A percentile compares a stretch with the other conserved stretches of the same genome.
phyloP scores from a whole-genome alignment of 2,797 vertebrate genomes.

The Neosilurus mollespiculum region DNA sequence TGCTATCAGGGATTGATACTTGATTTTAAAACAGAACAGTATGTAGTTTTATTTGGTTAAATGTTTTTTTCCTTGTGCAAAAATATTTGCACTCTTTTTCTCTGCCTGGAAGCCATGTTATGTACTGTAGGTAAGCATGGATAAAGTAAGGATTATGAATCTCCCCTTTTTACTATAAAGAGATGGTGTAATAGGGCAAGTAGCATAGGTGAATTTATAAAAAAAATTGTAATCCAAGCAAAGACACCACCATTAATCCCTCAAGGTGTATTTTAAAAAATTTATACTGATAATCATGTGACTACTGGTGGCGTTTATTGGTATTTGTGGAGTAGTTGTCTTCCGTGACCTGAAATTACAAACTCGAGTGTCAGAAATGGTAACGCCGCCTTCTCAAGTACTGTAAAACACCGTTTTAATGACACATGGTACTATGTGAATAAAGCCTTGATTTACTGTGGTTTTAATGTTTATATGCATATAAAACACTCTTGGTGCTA shows the following conservation, averaged over 20 bases:
- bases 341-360: conserved; percentile 1
- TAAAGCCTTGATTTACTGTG: conserved; percentile 36
- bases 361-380: conserved; percentile 2
- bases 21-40: conserved; percentile 44
- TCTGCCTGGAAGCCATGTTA: neutral
- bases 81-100: conserved; percentile 12
- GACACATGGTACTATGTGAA: conserved; percentile 23
- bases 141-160: neutral
- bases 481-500: conserved; percentile 47
- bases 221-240: conserved; percentile 20
- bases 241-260: conserved; percentile 9
- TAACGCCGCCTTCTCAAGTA: conserved; percentile 33
- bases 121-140: conserved; percentile 14
- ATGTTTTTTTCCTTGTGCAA: conserved; percentile 15
- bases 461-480: conserved; percentile 34
- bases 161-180: conserved; percentile 12
- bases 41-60: conserved; percentile 35
- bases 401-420: conserved; percentile 40
- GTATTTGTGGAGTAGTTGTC: conserved; percentile 15
- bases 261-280: neutral
- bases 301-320: conserved; percentile 10
- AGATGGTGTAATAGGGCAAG: conserved; percentile 3
- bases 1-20: conserved; percentile 57
- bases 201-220: conserved; percentile 15
- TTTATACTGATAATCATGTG: conserved; percentile 22